phyloP scores from a whole-genome alignment of 2,797 vertebrate genomes.

The Peromyscus eremicus region DNA sequence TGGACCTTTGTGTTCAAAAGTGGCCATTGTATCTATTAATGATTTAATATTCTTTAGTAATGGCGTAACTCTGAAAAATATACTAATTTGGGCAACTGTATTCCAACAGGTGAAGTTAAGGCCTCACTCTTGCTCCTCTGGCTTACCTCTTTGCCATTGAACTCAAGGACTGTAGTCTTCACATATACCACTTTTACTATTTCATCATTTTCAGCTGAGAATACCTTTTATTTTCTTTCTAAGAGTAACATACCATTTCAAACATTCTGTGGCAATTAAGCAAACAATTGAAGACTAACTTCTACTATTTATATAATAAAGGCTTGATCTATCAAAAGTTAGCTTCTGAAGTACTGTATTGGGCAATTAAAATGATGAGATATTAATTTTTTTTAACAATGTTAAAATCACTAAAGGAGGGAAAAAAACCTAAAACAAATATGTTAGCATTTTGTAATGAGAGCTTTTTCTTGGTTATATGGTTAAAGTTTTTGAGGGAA shows the following conservation, averaged over 20 bases:
- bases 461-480: neutral
- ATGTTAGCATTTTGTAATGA: neutral
- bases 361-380: neutral
- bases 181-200: neutral
- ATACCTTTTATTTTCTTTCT: neutral
- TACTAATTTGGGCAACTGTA: conserved; percentile 52
- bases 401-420: neutral
- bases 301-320: conserved; percentile 2
- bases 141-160: conserved; percentile 3
- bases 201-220: conserved; percentile 25
- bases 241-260: conserved; percentile 28
- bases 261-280: conserved; percentile 36
- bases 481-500: neutral
- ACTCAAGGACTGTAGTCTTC: conserved; percentile 52
- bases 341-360: conserved; percentile 11
- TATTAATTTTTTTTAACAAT: neutral
- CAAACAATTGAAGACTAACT: neutral
- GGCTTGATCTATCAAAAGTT: conserved; percentile 27
- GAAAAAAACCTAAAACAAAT: neutral
- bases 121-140: neutral
- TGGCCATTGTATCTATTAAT: conserved; percentile 59
- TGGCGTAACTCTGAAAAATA: conserved; percentile 73
- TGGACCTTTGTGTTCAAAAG: conserved; percentile 16
- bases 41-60: conserved; percentile 71
- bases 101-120: conserved; percentile 58